These are phyloP conservation scores for Rhamphomyia laevipes DNA, from an alignment of 2,888 invertebrate genomes.

Conservation along the genomic window DNA sequence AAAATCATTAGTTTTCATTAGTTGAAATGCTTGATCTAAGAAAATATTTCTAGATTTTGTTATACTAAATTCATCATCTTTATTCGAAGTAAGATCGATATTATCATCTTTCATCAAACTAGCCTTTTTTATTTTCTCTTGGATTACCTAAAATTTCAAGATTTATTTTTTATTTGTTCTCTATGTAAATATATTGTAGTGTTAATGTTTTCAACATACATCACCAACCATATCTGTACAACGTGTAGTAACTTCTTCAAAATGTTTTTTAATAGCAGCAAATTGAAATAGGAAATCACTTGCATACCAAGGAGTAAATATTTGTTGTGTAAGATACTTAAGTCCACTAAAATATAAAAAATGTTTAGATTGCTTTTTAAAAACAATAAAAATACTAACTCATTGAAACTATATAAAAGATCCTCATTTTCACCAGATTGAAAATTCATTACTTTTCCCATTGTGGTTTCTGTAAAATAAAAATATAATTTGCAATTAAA, in stretches of 20 bases:
- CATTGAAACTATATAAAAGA: slow-evolving; percentile 28
- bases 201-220: no score
- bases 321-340: not conserved
- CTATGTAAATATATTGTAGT: not conserved
- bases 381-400: slow-evolving; percentile 14
- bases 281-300: not conserved
- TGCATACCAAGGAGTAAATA: not conserved
- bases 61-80: slow-evolving; percentile 2
- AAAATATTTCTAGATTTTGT: slow-evolving; percentile 15
- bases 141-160: not conserved
- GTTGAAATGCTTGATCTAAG: slow-evolving; percentile 25
- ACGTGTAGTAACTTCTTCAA: no score
- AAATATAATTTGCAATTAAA: no score
- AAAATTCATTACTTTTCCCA: slow-evolving; percentile 31
- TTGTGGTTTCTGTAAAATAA: slow-evolving; percentile 26
- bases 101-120: not conserved
- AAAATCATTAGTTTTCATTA: slow-evolving; percentile 23
- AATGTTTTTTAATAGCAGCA: not conserved
- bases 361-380: not conserved
- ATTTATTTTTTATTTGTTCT: not conserved
- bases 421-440: slow-evolving; percentile 24
- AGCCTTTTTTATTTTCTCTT: not conserved
- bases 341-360: not conserved
- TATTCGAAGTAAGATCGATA: not conserved
- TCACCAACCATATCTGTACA: not conserved